phyloP scores from a whole-genome alignment of 2,113 vertebrate species.

The Anas platyrhynchos region DNA sequence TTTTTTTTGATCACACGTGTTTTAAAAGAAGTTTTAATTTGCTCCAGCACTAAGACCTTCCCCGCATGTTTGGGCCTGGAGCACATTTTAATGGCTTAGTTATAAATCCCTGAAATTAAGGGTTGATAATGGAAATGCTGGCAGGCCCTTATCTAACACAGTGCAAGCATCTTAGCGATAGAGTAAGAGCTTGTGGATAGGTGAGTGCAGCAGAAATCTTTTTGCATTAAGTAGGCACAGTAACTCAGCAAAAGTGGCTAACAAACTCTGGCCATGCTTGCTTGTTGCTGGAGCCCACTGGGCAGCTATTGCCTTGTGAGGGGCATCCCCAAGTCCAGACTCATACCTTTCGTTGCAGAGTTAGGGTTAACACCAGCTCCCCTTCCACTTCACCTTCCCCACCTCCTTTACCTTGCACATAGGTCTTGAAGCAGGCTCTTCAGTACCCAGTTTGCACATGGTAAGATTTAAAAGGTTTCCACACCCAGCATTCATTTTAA shows the following conservation, averaged over 20 bases:
- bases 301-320: background rate
- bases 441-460: background rate
- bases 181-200: background rate
- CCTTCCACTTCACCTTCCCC: background rate
- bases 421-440: background rate
- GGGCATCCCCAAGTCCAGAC: background rate
- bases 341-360: fast-evolving
- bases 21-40: slow-evolving; percentile 32
- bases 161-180: background rate
- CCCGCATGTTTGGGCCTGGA: background rate
- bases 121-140: slow-evolving; percentile 37
- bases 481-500: background rate
- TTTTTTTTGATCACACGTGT: background rate
- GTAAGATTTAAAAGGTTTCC: background rate
- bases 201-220: background rate
- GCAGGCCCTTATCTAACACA: background rate
- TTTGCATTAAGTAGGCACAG: background rate
- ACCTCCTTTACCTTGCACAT: background rate
- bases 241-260: background rate
- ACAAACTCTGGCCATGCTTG: background rate
- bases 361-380: background rate
- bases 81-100: slow-evolving; percentile 27
- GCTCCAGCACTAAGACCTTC: slow-evolving; percentile 12
- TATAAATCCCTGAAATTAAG: slow-evolving; percentile 39
- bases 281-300: background rate